Base-by-base conservation (phyloP, 2,113 vertebrate species). In the Suncus etruscus region DNA sequence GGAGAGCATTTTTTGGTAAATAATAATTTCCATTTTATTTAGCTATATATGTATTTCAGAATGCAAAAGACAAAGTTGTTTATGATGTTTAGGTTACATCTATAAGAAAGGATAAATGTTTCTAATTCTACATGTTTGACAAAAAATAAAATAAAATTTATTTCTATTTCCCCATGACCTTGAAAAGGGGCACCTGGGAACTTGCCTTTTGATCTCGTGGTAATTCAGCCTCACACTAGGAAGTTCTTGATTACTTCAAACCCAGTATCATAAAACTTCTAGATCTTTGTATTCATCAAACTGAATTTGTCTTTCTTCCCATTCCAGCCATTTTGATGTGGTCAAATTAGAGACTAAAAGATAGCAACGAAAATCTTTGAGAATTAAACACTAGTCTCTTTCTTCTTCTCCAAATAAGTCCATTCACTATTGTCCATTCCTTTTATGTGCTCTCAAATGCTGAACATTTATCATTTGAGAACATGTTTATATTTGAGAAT, bases 311-410 rank as follows among this genome's bases (percentile, higher is more conserved):
- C 83, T 81, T 94, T 24, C 10, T 90, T 88, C 86, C 92, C 95
- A n/a, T 73, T n/a, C 69, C 63, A 88, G 31, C 50, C 74, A 31
- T 81, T 94, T 90, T 95, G 90, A 95, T 95, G 93, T 66, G 86
- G 63, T 80, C 72, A 86, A 82, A 91, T 93, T 91, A 94, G 93
- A 93, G 76, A 86, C 14, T n/a, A 86, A 68, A 70, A 93, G 83
- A 27, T 83, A 84, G 91, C 72, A 65, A 63, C 65, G 61, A 77
- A 83, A 94, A 92, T 48, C 63, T 83, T 68, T 25, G 51, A 63
- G 22, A 90, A 83, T 14, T 2, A 93, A 93, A 94, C 9, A 92
- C 31, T 81, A 54, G 72, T 50, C 29, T 68, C 58, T 93, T 93
- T 92, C 72, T 86, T 87, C 31, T 31, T 77, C 85, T 85, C 45